These are phyloP conservation scores for Serilophus lunatus DNA, from an alignment of 2,113 vertebrate species.

Conservation along the genomic window DNA sequence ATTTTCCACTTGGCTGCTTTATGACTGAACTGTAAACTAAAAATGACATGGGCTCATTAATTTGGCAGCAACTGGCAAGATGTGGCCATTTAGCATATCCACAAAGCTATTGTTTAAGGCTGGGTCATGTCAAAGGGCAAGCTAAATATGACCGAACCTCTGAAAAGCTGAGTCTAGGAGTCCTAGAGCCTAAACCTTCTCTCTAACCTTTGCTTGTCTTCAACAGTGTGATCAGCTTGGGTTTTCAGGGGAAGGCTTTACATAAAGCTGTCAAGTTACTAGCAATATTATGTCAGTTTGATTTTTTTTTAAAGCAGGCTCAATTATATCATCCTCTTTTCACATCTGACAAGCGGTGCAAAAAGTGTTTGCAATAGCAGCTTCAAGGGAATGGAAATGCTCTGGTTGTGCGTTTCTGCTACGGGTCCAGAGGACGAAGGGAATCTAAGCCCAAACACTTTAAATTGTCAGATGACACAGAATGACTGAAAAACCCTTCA, in stretches of 20 bases:
- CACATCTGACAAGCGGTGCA: not conserved
- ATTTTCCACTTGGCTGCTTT: slow-evolving; percentile 85
- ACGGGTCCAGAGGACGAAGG: not conserved
- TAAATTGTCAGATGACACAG: not conserved
- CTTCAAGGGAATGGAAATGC: not conserved
- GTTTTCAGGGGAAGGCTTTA: slow-evolving; percentile 60
- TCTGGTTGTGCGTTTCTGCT: not conserved
- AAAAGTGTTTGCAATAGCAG: not conserved
- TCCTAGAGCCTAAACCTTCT: slow-evolving; percentile 67
- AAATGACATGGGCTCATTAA: slow-evolving; percentile 88
- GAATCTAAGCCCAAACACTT: not conserved
- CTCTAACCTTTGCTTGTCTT: slow-evolving; percentile 59
- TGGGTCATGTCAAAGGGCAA: slow-evolving; percentile 83
- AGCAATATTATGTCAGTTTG: slow-evolving; percentile 72
- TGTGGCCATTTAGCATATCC: slow-evolving; percentile 78
- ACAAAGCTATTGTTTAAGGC: slow-evolving; percentile 80
- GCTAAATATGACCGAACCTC: slow-evolving; percentile 73
- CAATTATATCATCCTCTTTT: slow-evolving; percentile 71
- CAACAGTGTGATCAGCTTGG: slow-evolving; percentile 53
- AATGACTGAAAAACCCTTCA: not conserved
- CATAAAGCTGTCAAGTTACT: slow-evolving; percentile 69
- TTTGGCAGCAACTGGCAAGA: slow-evolving; percentile 83
- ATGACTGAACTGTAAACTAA: slow-evolving; percentile 81
- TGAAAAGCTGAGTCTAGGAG: slow-evolving; percentile 68
- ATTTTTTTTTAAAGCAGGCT: slow-evolving; percentile 58